These are phyloP conservation scores for Troides aeacus DNA, from an alignment of 2,888 invertebrate genomes.

Conservation along the genomic window DNA sequence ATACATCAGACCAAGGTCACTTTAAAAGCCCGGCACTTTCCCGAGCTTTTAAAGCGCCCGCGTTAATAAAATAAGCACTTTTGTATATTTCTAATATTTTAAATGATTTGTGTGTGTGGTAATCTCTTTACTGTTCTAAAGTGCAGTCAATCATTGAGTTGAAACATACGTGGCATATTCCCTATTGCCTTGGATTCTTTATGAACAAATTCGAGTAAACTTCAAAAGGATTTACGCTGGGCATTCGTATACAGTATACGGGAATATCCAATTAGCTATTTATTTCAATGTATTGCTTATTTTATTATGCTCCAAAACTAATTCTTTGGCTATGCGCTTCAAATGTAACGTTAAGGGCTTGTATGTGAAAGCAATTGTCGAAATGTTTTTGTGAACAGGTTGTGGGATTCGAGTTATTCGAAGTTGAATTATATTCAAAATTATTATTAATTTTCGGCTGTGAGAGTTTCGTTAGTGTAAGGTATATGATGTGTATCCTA, in stretches of 20 bases:
- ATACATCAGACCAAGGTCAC: no score
- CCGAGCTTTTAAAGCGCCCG: no score
- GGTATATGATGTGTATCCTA: slow-evolving; percentile 36
- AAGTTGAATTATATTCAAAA: slow-evolving; percentile 45
- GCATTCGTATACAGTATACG: background rate
- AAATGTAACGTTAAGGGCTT: background rate
- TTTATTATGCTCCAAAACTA: slow-evolving; percentile 22
- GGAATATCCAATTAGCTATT: background rate
- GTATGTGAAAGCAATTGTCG: slow-evolving; percentile 18
- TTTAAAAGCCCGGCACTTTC: no score
- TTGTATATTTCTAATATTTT: no score
- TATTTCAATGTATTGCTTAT: background rate
- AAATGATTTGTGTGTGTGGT: background rate
- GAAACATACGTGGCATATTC: background rate
- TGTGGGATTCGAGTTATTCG: slow-evolving; percentile 28
- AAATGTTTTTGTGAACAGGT: slow-evolving; percentile 37
- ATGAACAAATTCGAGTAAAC: background rate
- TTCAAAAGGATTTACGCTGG: no score
- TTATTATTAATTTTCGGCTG: slow-evolving; percentile 69
- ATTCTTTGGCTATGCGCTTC: slow-evolving; percentile 32
- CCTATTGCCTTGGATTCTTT: background rate
- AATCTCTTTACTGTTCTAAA: background rate
- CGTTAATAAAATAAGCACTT: no score
- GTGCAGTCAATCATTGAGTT: no score
- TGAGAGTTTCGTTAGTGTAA: slow-evolving; percentile 66